phyloP scores from a whole-genome alignment of 2,888 invertebrate species.

The Smittia aterrima region DNA sequence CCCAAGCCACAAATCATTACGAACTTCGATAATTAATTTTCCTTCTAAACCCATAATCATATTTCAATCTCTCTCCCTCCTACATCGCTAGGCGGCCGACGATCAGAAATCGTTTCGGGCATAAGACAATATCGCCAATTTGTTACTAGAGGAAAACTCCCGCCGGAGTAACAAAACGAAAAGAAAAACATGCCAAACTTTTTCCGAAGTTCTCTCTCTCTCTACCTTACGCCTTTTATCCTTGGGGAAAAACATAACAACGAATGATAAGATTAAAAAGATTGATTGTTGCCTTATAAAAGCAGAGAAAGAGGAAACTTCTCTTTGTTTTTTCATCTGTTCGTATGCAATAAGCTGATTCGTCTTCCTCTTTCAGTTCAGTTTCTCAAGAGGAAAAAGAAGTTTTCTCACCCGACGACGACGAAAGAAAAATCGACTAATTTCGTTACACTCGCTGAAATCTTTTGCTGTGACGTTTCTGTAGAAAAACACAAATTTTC shows the following conservation, averaged over 20 bases:
- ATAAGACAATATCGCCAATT: background rate
- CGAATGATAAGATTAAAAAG: slow-evolving; percentile 41
- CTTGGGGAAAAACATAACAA: slow-evolving; percentile 39
- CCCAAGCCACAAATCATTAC: slow-evolving; percentile 30
- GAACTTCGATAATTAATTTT: slow-evolving; percentile 40
- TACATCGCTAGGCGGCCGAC: background rate
- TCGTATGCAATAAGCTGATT: background rate
- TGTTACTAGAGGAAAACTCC: slow-evolving; percentile 1
- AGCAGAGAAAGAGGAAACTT: slow-evolving; percentile 24
- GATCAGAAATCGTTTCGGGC: no score
- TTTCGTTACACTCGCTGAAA: background rate
- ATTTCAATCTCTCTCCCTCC: background rate
- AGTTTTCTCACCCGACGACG: background rate
- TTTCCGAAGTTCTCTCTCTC: background rate
- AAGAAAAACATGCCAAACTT: slow-evolving; percentile 7
- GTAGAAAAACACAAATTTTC: background rate
- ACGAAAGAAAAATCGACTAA: background rate
- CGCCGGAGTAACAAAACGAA: background rate
- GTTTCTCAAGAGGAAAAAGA: background rate
- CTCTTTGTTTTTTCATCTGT: slow-evolving; percentile 15
- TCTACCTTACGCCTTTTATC: slow-evolving; percentile 9
- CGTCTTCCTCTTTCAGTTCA: background rate
- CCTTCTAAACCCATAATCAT: slow-evolving; percentile 14
- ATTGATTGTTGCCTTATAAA: slow-evolving; percentile 35
- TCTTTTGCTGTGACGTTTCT: background rate